These are phyloP conservation scores for Eubasilissa regina DNA, from an alignment of 1,140 invertebrate genomes.

Conservation along the genomic window DNA sequence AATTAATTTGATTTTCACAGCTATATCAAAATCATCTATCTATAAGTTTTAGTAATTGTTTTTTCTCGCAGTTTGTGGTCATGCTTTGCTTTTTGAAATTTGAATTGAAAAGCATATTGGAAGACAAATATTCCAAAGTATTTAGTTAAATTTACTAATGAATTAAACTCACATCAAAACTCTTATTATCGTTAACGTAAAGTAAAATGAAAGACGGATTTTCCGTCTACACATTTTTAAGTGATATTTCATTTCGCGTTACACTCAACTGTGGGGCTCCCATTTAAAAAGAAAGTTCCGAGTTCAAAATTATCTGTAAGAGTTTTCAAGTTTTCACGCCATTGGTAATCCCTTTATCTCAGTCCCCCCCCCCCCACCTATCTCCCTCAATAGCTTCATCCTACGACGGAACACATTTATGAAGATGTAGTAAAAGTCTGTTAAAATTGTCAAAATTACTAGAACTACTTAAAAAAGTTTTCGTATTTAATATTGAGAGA, in stretches of 20 bases:
- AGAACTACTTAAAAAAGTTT: neutral
- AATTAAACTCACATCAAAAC: too few relatives aligned
- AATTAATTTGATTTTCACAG: too few relatives aligned
- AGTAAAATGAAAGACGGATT: too few relatives aligned
- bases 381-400: conserved; percentile 12
- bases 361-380: neutral
- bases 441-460: conserved; percentile 27
- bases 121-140: too few relatives aligned
- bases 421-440: conserved; percentile 28
- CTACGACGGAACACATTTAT: conserved; percentile 26
- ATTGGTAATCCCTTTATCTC: conserved; percentile 34
- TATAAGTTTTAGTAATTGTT: too few relatives aligned
- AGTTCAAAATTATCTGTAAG: conserved; percentile 3
- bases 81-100: too few relatives aligned
- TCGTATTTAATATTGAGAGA: neutral
- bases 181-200: too few relatives aligned
- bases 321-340: conserved; percentile 32
- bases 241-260: conserved; percentile 31
- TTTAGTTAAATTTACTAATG: too few relatives aligned
- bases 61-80: too few relatives aligned
- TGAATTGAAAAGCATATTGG: too few relatives aligned
- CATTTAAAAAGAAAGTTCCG: conserved; percentile 17
- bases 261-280: conserved; percentile 20
- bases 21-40: too few relatives aligned
- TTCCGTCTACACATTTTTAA: neutral